Evolutionary conservation across 2,888 invertebrate species (phyloP), one percentile per base, ranked within the genome.

Genomic region (Eupeodes luniger): DNA sequence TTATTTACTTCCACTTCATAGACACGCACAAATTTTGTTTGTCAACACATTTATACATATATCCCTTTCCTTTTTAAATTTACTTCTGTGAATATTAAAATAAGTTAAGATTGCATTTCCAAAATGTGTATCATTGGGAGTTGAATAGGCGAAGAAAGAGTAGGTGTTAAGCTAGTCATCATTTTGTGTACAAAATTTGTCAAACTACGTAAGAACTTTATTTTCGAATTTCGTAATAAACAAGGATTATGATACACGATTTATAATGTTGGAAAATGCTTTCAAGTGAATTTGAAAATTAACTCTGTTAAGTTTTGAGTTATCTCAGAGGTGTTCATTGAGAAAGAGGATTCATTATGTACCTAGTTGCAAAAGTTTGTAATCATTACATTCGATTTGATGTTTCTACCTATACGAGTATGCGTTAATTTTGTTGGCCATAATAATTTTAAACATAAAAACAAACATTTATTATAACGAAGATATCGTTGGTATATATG

Each of bases 231-330:
- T 78, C 64, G 78, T 78, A 78, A 64, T 55, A 64, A 64, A 70
- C 47, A 27, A 27, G 53, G 34, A 53, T 64, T 74, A 34, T 12
- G 27, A 2, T 11, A 47, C 36, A 47, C 55, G 55, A 86, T 64
- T 49, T 12, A 19, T 27, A 47, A 7, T 34, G 1, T 19, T 36
- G 51, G 61, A 59, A 19, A 19, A 80, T 72, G 51, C 47, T 79
- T 82, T 53, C 61, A 75, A 78, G 64, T 72, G 64, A 79, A 72
- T 70, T 72, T 64, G 53, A 53, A 53, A 80, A 83, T 80, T 14
- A 64, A 75, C 44, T 40, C 11, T 57, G 74, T 78, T 74, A 82
- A 79, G 82, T 79, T 82, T 86, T 57, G 70, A 86, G 86, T 82
- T 82, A 75, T 75, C 75, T 78, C 62, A 70, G 27, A 27, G 27